Evolutionary conservation across 2,113 vertebrate genomes (phyloP).

Genomic region (Columba livia): DNA sequence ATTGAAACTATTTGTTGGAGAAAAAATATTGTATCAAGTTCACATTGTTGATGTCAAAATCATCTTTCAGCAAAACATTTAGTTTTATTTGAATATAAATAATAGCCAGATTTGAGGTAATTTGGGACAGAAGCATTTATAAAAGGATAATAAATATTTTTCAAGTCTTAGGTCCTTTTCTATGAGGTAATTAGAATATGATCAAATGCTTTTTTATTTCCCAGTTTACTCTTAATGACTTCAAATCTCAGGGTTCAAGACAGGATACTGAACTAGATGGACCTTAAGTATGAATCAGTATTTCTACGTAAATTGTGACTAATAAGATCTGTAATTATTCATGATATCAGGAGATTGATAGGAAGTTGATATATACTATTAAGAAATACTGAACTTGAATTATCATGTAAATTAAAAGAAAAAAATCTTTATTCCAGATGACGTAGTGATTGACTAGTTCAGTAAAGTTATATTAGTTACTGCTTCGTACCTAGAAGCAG

Average conservation of each 20-base stretch:
- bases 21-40: neutral
- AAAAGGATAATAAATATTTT: neutral
- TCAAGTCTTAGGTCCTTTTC: neutral
- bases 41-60: neutral
- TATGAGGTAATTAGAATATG: neutral
- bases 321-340: neutral
- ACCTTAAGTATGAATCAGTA: neutral
- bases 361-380: neutral
- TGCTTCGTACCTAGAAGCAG: neutral
- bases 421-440: neutral
- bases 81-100: neutral
- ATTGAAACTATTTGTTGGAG: neutral
- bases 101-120: neutral
- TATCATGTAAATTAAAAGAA: neutral
- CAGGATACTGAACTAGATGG: neutral
- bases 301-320: neutral
- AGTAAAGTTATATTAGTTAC: neutral
- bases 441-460: neutral
- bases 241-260: neutral
- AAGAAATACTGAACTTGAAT: neutral
- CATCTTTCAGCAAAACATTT: neutral
- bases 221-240: neutral
- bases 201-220: neutral
- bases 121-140: neutral
- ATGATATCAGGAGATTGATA: neutral